These are phyloP conservation scores for Tonatia bakeri DNA, from an alignment of 2,113 vertebrate species.

Conservation along the genomic window DNA sequence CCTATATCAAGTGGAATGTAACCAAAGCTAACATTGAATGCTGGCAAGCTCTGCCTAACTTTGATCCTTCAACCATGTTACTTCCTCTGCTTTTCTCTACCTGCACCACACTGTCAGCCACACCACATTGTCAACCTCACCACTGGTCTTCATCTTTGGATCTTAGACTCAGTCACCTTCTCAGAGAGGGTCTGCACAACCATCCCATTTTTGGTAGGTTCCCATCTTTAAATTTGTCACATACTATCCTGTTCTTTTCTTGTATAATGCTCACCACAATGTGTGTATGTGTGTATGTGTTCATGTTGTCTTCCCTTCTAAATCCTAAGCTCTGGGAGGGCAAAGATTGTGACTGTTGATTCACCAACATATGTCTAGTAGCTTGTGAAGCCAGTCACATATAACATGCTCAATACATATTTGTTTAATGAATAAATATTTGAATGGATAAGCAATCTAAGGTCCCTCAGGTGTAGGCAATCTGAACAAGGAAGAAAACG, in stretches of 20 bases:
- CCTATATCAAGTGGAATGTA: background rate
- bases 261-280: background rate
- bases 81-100: background rate
- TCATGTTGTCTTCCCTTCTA: background rate
- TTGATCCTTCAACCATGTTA: background rate
- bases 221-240: background rate
- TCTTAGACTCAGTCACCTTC: background rate
- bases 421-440: background rate
- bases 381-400: background rate
- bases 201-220: accelerated
- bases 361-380: background rate
- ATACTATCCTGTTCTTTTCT: background rate
- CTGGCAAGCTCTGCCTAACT: background rate
- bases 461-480: background rate
- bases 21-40: background rate
- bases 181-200: background rate
- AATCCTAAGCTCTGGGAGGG: background rate
- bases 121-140: background rate
- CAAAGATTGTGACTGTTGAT: background rate
- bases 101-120: background rate
- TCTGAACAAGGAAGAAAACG: background rate
- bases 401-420: background rate
- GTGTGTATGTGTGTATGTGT: background rate
- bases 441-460: background rate
- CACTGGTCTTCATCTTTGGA: background rate